Evolutionary conservation across 1,140 invertebrate species (phyloP).

Genomic region (Leucophenga varia): DNA sequence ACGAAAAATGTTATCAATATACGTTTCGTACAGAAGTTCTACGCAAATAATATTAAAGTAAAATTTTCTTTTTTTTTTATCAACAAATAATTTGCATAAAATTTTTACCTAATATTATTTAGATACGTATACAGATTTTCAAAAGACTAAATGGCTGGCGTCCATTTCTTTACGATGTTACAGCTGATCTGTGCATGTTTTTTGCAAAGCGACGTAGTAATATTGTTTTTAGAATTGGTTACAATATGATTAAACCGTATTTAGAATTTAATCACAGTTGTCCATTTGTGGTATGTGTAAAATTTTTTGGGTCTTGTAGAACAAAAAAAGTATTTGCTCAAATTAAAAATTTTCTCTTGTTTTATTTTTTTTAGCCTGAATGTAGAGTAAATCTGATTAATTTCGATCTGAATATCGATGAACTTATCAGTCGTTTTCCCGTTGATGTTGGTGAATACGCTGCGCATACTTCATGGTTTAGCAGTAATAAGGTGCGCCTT

Average conservation of each 20-base stretch:
- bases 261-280: slow-evolving; percentile 9
- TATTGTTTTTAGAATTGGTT: not conserved
- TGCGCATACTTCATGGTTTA: too few species aligned
- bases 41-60: too few species aligned
- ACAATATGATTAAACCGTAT: not conserved
- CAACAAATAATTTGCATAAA: not conserved
- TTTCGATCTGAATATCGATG: slow-evolving; percentile 9
- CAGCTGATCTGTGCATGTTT: slow-evolving; percentile 1
- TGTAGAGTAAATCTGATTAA: not conserved
- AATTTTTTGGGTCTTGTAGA: too few species aligned
- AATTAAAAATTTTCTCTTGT: not conserved
- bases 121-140: slow-evolving; percentile 10
- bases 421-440: slow-evolving; percentile 11
- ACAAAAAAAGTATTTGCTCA: too few species aligned
- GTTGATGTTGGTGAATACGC: slow-evolving; percentile 21
- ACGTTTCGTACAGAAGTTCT: too few species aligned
- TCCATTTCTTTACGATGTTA: slow-evolving; percentile 13
- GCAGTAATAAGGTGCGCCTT: slow-evolving; percentile 16
- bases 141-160: slow-evolving; percentile 14
- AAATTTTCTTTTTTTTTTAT: not conserved
- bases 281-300: slow-evolving; percentile 11
- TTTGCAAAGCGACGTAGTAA: not conserved
- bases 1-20: slow-evolving; percentile 10
- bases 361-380: not conserved
- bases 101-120: not conserved